Base-by-base conservation (phyloP, 92 coral and sea anemone species). In the Parazoanthus darwini region DNA sequence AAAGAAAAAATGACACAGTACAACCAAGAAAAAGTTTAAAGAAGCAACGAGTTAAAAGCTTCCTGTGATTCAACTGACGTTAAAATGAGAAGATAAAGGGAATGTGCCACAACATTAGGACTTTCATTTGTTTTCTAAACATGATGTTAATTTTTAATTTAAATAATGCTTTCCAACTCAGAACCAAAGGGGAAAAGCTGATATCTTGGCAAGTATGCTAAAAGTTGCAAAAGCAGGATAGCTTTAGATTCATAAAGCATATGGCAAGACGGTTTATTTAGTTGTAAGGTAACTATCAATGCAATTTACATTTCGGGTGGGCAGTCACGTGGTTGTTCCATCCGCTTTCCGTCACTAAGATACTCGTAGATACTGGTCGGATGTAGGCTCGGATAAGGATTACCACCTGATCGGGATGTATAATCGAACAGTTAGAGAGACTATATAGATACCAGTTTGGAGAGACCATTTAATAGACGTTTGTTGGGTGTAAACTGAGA, bases 291-390 rank as follows among this genome's bases (percentile, higher is more conserved):
- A 39, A 39, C 42, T 74, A 29, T 6, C 9, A 74, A 16, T 48
- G 2, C 13, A 48, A 25, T 95, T 92, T 93, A 96, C 99, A 96
- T 95, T 66, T 91, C 93, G 16, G 90, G 92, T 14, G 99, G 96
- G 78, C 98, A 95, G 79, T 95, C 92, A 82, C 89, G 85, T 20
- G 99, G 99, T 26, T 50, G 81, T 23, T 89, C 93, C 99, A 96
- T 96, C 10, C 99, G 93, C 81, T 90, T 92, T 76, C 99, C 99
- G 23, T 95, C 95, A 88, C 89, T 79, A 50, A 96, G 87, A 51
- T 87, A 91, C 87, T 95, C 94, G 82, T 94, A 96, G 33, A 96
- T 90, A 79, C 95, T 98, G 36, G 90, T 88, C 20, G 71, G 68
- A 9, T 88, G 86, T 7, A 72, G 77, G 51, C 11, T 92, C 44